Evolutionary conservation across 2,888 invertebrate species (phyloP).

Genomic region (Bimastos eiseni): DNA sequence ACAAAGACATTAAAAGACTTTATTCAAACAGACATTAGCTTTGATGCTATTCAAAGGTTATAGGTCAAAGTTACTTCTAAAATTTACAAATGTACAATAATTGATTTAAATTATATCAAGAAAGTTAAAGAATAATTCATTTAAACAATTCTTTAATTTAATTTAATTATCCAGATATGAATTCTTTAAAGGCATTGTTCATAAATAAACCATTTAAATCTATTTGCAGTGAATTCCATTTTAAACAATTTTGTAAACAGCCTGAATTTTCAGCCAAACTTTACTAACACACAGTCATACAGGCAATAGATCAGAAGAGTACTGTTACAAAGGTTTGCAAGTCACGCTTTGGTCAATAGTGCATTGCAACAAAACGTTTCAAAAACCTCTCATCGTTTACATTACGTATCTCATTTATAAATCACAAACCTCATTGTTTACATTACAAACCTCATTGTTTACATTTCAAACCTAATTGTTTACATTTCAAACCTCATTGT

Average conservation of each 20-base stretch:
- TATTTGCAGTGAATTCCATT: not conserved
- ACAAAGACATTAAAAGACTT: not conserved
- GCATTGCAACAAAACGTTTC: not conserved
- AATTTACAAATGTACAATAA: slow-evolving; percentile 9
- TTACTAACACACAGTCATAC: not conserved
- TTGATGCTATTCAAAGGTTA: not conserved
- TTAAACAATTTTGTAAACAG: not conserved
- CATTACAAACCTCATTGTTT: too few relatives aligned
- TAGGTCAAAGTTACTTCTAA: not conserved
- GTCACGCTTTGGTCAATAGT: not conserved
- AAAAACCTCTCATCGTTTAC: not conserved
- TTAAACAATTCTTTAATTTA: too few relatives aligned
- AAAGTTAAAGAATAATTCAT: not conserved
- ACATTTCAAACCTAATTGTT: too few relatives aligned
- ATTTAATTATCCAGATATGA: not conserved
- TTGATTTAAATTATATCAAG: not conserved
- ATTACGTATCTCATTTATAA: too few relatives aligned
- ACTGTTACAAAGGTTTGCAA: not conserved
- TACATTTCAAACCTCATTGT: too few relatives aligned
- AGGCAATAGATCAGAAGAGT: not conserved
- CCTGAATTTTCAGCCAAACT: not conserved
- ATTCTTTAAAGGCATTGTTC: not conserved
- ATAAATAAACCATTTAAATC: not conserved
- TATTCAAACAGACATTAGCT: not conserved
- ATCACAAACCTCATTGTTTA: too few relatives aligned